A percentile compares a stretch with the other conserved stretches of the same genome.
Evolutionary conservation across 1,140 invertebrate species (phyloP).

Genomic region (Trichogramma pretiosum): DNA sequence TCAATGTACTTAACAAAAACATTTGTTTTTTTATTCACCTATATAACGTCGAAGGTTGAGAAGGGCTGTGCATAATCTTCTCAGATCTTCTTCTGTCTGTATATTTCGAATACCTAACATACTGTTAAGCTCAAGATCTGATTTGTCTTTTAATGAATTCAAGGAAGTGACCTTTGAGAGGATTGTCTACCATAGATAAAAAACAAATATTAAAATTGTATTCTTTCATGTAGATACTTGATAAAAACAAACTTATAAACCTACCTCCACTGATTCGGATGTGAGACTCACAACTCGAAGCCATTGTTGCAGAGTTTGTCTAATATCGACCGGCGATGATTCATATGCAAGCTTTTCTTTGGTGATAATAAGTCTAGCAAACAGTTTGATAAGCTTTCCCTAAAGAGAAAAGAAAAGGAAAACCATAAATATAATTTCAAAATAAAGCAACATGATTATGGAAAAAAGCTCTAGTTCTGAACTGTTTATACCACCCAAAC

Average conservation of each 20-base stretch:
- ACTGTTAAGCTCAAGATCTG: slow-evolving; percentile 69
- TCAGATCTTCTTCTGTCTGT: slow-evolving; percentile 67
- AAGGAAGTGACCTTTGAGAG: slow-evolving; percentile 58
- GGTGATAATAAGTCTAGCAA: slow-evolving; percentile 79
- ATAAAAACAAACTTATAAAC: slow-evolving; percentile 6
- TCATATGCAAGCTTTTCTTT: slow-evolving; percentile 64
- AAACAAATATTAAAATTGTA: slow-evolving; percentile 6
- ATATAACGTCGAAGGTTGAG: slow-evolving; percentile 77
- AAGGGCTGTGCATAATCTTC: slow-evolving; percentile 69
- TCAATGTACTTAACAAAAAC: too few relatives aligned
- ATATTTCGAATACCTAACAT: slow-evolving; percentile 58
- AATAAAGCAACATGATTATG: too few relatives aligned
- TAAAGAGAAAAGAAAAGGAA: too few relatives aligned
- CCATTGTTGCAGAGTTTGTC: slow-evolving; percentile 75
- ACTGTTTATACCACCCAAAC: too few relatives aligned
- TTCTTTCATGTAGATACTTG: not conserved
- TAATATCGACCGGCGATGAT: slow-evolving; percentile 51
- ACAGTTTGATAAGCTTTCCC: slow-evolving; percentile 90
- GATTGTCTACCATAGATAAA: slow-evolving; percentile 38
- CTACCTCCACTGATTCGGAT: slow-evolving; percentile 61
- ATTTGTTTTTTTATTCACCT: slow-evolving; percentile 53
- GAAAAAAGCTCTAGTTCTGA: too few relatives aligned
- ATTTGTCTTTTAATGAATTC: slow-evolving; percentile 72
- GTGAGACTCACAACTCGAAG: slow-evolving; percentile 79
- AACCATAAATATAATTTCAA: too few relatives aligned